Evolutionary conservation across 2,113 vertebrate species (phyloP), one percentile per base, ranked within the genome.

Genomic region (Hylia prasina): DNA sequence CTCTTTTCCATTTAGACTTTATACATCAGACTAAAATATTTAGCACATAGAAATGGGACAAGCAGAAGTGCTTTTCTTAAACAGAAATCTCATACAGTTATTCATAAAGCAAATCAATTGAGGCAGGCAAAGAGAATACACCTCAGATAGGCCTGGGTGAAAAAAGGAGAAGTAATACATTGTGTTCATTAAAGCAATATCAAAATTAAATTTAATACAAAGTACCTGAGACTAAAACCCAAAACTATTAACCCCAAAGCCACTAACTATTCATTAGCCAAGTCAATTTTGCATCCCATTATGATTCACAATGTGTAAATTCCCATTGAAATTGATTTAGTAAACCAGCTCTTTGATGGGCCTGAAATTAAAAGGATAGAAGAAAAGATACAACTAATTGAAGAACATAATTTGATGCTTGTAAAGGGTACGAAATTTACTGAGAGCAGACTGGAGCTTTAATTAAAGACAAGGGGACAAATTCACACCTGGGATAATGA

Each of bases 251-350:
- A 98, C 97, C 97, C 97, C 96, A 98, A 97, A 97, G 97, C 96
- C 89, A 97, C 97, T 97, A 95, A 97, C 97, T 97, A 97, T 97
- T 98, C 98, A 98, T 98, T 97, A 98, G 95, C 97, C 93, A 96
- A 98, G 96, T 97, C 98, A 97, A 97, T 97, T 98, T 97, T 98
- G 95, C 96, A 98, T 98, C 80, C 98, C 97, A 98, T 98, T 98
- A 98, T 97, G 97, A 97, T 97, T 98, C 97, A 96, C 95, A 97
- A 97, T 97, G 97, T 96, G 97, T 96, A 97, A 97, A 97, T 97
- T 98, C 97, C 96, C 97, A 97, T 95, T 97, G 98, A 98, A 98
- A 98, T 97, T 97, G 97, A 98, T 98, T 98, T 98, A 97, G 97
- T 95, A 98, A 98, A 98, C 98, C 95, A 94, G 95, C 93, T 94